phyloP scores from a whole-genome alignment of 2,113 vertebrate species.

The Heterochromis multidens region DNA sequence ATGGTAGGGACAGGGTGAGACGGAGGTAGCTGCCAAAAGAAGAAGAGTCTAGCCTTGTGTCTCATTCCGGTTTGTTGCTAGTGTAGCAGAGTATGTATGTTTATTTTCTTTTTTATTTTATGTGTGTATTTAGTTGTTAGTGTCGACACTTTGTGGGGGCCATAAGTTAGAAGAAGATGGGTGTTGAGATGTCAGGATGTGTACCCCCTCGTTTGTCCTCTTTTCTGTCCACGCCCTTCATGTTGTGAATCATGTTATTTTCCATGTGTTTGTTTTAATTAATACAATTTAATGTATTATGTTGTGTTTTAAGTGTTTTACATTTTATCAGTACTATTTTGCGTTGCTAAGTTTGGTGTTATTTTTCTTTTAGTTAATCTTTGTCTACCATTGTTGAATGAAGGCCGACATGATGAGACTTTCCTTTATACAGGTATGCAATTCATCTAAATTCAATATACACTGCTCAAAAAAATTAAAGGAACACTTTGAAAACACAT shows the following conservation, averaged over 20 bases:
- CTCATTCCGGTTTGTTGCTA: too few species aligned
- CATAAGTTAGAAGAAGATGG: too few species aligned
- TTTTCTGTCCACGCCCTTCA: neutral
- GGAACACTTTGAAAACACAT: too few species aligned
- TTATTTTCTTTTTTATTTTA: too few species aligned
- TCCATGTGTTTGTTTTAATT: neutral
- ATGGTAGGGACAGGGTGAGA: neutral
- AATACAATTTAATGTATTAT: neutral
- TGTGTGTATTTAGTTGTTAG: neutral
- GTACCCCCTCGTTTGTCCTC: neutral
- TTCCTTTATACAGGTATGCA: neutral
- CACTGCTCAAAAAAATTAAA: too few species aligned
- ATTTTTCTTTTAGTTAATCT: neutral
- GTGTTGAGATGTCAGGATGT: too few species aligned
- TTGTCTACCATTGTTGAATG: neutral
- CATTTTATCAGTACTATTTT: neutral
- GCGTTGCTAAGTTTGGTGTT: neutral
- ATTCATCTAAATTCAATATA: neutral
- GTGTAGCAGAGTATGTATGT: too few species aligned
- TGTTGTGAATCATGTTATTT: neutral
- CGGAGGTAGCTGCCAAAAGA: neutral
- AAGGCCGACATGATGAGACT: too few species aligned
- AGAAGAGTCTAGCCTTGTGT: too few species aligned
- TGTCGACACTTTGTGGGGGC: too few species aligned
- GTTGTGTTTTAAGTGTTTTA: neutral